Base-by-base conservation (phyloP, 2,888 invertebrate genomes). In the Macrosoma leucophasiata region DNA sequence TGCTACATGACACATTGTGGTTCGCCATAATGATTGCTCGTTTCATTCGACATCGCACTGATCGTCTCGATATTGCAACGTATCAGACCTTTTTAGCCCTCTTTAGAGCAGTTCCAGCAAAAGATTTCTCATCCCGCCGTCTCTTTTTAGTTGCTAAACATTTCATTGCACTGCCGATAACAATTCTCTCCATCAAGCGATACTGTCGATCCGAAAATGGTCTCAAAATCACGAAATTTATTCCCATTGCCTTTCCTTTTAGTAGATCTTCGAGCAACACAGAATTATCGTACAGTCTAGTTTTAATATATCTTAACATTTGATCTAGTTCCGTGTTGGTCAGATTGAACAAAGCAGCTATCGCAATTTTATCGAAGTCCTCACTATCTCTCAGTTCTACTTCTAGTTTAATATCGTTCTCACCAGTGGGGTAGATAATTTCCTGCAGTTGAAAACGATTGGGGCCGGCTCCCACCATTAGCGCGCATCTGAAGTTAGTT, bases 361-460 rank as follows among this genome's bases (percentile, higher is more conserved):
- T 60, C 2, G 78, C 79, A 6, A 82, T 55, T 55, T 82, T 81
- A 39, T 82, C 79, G 27, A 47, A 43, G 36, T 82, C 82, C 41
- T 79, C 81, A 1, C 74, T 75, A 5, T 81, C 74, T 39, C 58
- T 68, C 4, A 71, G 52, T 43, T 81, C 79, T 1, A 81, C 67
- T 58, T 81, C 74, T 1, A 82, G 53, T 37, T 67, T 71, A n/a
- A 77, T 46, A 29, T 69, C 61, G 9, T 65, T 59, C 8, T 56
- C 54, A 18, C 10, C 35, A n/a, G 61, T 50, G 1, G 82, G 82
- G 42, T 81, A 82, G 33, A 82, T 76, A 6, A 71, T 65, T 53
- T 81, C 67, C 53, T 75, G 72, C 2, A 78, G 56, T 42, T 74
- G 72, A 39, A 78, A 81, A 29, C 82, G 66, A 37, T 81, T 79